Evolutionary conservation across 2,888 invertebrate genomes (phyloP).

Genomic region (Heliconius ismenius): DNA sequence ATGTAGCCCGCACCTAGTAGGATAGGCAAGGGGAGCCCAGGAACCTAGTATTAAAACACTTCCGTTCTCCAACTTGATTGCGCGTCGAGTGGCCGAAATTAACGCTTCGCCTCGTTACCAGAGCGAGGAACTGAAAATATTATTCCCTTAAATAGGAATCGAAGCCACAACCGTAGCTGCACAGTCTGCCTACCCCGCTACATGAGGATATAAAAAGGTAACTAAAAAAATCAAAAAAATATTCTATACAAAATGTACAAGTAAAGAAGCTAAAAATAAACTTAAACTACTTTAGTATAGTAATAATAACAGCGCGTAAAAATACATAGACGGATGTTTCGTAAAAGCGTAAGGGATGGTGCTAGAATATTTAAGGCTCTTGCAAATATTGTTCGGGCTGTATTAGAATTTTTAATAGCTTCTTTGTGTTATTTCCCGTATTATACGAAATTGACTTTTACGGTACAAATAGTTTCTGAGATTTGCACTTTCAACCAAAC

Average conservation of each 20-base stretch:
- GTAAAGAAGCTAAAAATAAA: background rate
- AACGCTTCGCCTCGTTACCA: background rate
- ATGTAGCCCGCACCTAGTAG: background rate
- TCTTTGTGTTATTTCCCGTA: background rate
- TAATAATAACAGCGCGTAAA: slow-evolving; percentile 3
- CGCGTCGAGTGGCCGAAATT: background rate
- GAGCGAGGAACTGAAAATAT: background rate
- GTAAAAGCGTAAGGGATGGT: slow-evolving; percentile 18
- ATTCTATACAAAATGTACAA: background rate
- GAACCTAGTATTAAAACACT: background rate
- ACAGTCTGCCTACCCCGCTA: no score
- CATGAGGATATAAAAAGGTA: background rate
- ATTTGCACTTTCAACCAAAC: no score
- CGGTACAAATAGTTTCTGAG: no score
- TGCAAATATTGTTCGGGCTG: slow-evolving; percentile 11
- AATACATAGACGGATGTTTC: slow-evolving; percentile 13
- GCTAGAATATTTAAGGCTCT: slow-evolving; percentile 17
- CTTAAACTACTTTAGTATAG: slow-evolving; percentile 1
- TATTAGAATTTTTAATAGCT: background rate
- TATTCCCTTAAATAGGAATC: background rate
- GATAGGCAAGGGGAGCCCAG: background rate
- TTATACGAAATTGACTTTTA: background rate
- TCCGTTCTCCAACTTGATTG: background rate
- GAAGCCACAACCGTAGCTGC: background rate
- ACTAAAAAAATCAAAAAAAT: background rate